phyloP scores from a whole-genome alignment of 2,888 invertebrate species.

The Cremastobaeus sp. region DNA sequence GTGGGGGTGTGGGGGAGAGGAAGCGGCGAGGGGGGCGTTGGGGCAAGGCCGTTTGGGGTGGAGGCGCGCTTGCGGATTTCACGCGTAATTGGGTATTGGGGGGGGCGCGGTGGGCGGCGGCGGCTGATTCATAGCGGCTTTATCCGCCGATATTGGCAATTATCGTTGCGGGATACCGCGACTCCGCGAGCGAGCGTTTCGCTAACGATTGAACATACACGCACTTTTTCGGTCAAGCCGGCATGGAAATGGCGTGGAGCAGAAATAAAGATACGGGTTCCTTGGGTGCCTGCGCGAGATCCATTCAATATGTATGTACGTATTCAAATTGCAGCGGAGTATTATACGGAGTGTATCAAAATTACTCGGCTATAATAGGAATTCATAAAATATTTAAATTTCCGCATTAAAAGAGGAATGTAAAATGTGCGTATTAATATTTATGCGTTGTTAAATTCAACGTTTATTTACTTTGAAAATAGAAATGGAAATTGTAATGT shows the following conservation, averaged over 20 bases:
- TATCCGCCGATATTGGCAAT: conserved; percentile 74
- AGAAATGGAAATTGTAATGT: conserved; percentile 43
- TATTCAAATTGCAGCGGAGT: conserved; percentile 50
- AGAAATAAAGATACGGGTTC: conserved; percentile 45
- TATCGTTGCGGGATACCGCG: conserved; percentile 64
- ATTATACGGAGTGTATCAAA: conserved; percentile 52
- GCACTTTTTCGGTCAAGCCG: conserved; percentile 15
- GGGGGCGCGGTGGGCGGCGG: conserved; percentile 61
- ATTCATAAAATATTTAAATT: conserved; percentile 53
- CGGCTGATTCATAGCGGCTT: conserved; percentile 70
- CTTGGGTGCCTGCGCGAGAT: conserved; percentile 32
- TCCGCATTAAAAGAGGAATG: conserved; percentile 52
- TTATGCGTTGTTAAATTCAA: conserved; percentile 45
- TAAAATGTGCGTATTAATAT: conserved; percentile 54
- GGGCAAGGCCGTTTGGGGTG: too few relatives aligned
- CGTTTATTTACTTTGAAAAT: conserved; percentile 45
- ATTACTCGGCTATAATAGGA: conserved; percentile 52
- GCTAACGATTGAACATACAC: conserved; percentile 13
- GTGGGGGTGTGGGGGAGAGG: background rate
- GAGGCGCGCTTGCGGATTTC: too few relatives aligned
- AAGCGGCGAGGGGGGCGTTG: too few relatives aligned
- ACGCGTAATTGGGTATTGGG: conserved; percentile 72
- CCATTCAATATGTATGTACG: conserved; percentile 49
- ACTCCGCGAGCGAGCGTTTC: conserved; percentile 51
- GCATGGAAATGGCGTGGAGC: conserved; percentile 20